A percentile compares a stretch with the other conserved stretches of the same genome.
These are phyloP conservation scores for Caenorhabditis sp. DNA, from an alignment of 2,888 invertebrate genomes.

Conservation along the genomic window DNA sequence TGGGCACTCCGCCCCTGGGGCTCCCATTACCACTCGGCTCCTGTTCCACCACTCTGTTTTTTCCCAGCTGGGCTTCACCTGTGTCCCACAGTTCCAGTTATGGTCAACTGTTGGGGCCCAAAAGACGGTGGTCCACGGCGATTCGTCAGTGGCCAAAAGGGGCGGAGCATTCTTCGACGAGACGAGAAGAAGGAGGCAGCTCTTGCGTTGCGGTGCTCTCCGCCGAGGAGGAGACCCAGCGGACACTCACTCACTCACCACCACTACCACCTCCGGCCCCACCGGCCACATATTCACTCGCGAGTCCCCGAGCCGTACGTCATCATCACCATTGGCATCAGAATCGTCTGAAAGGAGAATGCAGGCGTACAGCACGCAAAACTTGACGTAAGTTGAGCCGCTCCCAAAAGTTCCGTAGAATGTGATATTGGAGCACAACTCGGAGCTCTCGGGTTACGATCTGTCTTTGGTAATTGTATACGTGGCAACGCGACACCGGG, in stretches of 20 bases:
- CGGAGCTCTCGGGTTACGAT: constrained; percentile 56
- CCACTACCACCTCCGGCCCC: constrained; percentile 28
- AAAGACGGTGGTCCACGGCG: no score
- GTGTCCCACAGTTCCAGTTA: no score
- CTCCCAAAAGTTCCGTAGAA: constrained; percentile 1
- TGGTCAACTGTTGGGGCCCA: no score
- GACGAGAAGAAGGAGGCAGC: no score
- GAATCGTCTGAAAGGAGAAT: constrained; percentile 14
- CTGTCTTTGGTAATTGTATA: constrained; percentile 57
- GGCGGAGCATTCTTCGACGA: no score
- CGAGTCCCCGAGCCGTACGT: no score
- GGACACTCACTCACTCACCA: constrained; percentile 26
- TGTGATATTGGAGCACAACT: constrained; percentile 37
- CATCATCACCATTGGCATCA: no score
- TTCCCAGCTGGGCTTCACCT: no score
- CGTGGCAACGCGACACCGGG: constrained; percentile 54
- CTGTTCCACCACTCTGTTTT: constrained; percentile 10
- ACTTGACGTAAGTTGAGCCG: constrained; percentile 46
- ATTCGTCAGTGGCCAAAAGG: no score
- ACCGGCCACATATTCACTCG: no score
- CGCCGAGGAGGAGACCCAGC: no score
- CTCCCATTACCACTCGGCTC: constrained; percentile 26
- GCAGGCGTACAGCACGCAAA: constrained; percentile 39
- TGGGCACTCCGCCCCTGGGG: constrained; percentile 2
- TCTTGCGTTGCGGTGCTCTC: no score